Evolutionary conservation across 2,113 vertebrate genomes (phyloP).

Genomic region (Phalacrocorax brasilianus): DNA sequence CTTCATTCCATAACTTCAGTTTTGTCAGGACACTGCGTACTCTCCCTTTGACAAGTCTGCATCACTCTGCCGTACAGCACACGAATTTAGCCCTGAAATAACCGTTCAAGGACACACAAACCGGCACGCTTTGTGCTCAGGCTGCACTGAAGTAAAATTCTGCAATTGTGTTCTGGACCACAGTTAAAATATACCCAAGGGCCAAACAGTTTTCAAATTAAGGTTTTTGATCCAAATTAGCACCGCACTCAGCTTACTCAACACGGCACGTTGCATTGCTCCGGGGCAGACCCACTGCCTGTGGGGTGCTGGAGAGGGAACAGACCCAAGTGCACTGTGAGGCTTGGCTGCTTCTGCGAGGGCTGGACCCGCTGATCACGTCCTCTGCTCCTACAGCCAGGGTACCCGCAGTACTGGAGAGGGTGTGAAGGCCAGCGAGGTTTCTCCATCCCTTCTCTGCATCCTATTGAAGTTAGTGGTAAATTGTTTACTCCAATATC

Average conservation of each 20-base stretch:
- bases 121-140: not conserved
- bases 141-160: not conserved
- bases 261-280: rapidly evolving
- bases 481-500: not conserved
- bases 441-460: not conserved
- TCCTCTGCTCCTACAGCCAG: not conserved
- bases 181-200: not conserved
- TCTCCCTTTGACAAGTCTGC: not conserved
- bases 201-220: not conserved
- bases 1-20: not conserved
- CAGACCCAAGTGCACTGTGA: rapidly evolving
- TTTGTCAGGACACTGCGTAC: not conserved
- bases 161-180: not conserved
- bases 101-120: not conserved
- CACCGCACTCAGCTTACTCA: not conserved
- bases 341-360: not conserved
- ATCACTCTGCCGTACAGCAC: not conserved
- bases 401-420: rapidly evolving
- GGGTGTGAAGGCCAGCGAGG: not conserved
- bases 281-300: not conserved
- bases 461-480: not conserved
- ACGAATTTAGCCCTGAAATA: not conserved
- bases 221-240: not conserved
- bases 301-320: rapidly evolving
- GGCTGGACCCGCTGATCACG: not conserved